These are phyloP conservation scores for Melanerpes aurifrons DNA, from an alignment of 2,113 vertebrate genomes.

Conservation along the genomic window DNA sequence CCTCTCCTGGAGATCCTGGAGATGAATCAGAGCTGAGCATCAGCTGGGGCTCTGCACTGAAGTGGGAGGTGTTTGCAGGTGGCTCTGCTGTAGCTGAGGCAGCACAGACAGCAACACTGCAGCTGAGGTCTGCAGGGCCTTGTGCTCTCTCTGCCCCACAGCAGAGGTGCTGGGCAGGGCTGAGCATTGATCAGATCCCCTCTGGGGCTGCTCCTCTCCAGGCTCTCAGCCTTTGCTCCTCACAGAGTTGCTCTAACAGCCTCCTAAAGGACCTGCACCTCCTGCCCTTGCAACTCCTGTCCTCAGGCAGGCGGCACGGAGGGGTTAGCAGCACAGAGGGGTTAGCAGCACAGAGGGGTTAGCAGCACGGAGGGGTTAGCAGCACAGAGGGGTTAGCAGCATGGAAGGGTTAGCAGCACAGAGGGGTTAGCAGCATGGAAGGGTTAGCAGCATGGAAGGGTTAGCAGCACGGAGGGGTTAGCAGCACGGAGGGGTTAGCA, in stretches of 20 bases:
- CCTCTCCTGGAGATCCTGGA: background rate
- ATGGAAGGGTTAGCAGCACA: too few species aligned
- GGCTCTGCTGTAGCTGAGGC: background rate
- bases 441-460: background rate
- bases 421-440: rapidly evolving
- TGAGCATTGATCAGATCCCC: too few species aligned
- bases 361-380: too few species aligned
- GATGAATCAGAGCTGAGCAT: background rate
- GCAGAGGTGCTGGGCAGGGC: background rate
- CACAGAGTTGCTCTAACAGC: background rate
- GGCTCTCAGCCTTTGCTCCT: background rate
- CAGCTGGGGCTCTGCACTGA: background rate
- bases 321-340: background rate
- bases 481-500: background rate
- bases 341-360: rapidly evolving
- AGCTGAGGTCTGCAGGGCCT: background rate
- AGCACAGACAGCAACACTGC: rapidly evolving
- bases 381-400: too few species aligned
- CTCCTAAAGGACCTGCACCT: background rate
- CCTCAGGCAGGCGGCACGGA: background rate
- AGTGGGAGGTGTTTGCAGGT: background rate
- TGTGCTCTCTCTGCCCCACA: rapidly evolving
- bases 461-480: rapidly evolving
- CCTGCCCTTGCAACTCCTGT: background rate
- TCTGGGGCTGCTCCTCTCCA: too few species aligned